Base-by-base conservation (phyloP, 2,797 vertebrate genomes). In the Sphenodon punctatus region DNA sequence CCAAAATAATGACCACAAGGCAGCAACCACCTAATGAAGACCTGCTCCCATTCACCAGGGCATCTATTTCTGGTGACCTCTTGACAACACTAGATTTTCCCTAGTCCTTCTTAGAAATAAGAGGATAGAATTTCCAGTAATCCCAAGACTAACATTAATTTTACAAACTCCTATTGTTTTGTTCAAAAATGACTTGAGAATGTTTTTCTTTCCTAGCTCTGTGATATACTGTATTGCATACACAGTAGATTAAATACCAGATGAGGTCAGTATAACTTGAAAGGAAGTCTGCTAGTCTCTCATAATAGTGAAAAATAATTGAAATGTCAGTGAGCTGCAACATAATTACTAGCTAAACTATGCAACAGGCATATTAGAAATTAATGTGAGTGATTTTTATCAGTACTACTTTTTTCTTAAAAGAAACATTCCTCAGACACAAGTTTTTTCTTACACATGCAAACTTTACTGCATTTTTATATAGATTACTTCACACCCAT, bases 51-150 rank as follows among this genome's bases (percentile, higher is more conserved):
- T 86, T 89, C 75, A 80, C 23, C 51, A 3, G 43, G 41, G 46
- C 61, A 75, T 36, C 66, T 79, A 73, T 92, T 93, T 90, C 81
- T 0, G 1, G 83, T 86, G 79, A 90, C 70, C 67, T 86, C 71
- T 53, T 48, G 34, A 84, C 63, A 88, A 61, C 75, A 65, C 64
- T 11, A 80, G 49, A 65, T 15, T 63, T n/a, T 87, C 76, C 59
- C 73, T 76, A 49, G 55, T 88, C 38, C n/a, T 63, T 84, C 55
- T 74, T 77, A 51, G 38, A 85, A 48, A n/a, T 61, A 64, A 80
- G 82, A 75, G 64, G 58, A 67, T 59, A 86, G 63, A 86, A 83
- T 88, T 90, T 84, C 75, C 85, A 27, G 39, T 87, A 90, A 83
- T 71, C 36, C 22, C 34, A 11, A 10, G 10, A 8, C 17, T 15